Percentiles rank a stretch among this genome's conserved stretches.
Evolutionary conservation across 2,113 vertebrate genomes (phyloP).

Genomic region (Meriones unguiculatus): DNA sequence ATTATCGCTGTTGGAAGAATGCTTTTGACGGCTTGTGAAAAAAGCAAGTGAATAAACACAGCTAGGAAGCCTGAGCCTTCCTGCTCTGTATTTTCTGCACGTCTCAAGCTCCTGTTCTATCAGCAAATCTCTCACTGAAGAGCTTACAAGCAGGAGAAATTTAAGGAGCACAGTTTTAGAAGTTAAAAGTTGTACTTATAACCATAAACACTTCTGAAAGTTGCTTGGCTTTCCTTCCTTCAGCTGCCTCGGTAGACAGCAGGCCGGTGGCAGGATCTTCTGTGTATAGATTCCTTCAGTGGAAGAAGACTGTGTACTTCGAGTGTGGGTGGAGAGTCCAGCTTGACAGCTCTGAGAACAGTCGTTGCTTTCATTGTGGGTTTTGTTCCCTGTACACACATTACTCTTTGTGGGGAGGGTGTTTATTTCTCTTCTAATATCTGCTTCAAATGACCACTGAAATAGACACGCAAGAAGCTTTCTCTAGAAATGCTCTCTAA

Average conservation of each 20-base stretch:
- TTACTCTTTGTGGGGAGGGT: background rate
- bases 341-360: background rate
- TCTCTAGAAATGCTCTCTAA: background rate
- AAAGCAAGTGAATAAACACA: slow-evolving; percentile 24
- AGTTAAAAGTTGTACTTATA: background rate
- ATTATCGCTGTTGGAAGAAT: background rate
- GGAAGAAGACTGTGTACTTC: background rate
- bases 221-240: background rate
- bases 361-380: background rate
- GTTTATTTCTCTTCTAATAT: background rate
- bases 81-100: slow-evolving; percentile 15
- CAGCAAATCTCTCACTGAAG: slow-evolving; percentile 22
- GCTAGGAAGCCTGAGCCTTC: background rate
- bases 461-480: background rate
- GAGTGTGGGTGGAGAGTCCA: slow-evolving; percentile 2
- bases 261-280: background rate
- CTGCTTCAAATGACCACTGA: slow-evolving; percentile 25
- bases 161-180: background rate
- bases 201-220: background rate
- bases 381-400: slow-evolving; percentile 23
- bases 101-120: slow-evolving; percentile 20
- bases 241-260: background rate
- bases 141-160: background rate
- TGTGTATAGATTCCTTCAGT: background rate
- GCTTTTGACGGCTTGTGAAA: background rate